Conservation (phyloP, 2,113 vertebrate genomes). For the Oryzias celebensis region DNA sequence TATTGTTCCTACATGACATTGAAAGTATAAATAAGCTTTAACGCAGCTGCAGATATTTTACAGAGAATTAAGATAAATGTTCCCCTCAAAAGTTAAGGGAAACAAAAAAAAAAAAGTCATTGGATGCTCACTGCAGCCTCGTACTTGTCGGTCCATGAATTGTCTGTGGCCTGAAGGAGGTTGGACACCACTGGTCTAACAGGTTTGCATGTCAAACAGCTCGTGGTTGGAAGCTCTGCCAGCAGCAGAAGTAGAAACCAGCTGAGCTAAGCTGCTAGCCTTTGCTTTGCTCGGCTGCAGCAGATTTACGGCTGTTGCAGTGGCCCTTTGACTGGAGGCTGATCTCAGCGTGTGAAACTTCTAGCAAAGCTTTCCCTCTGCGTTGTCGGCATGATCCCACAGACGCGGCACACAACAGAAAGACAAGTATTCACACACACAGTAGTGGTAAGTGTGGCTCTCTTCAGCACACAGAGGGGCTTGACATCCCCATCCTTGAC, state of each 20-base stretch:
- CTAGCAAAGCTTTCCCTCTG: conserved; percentile 55
- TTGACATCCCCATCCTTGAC: conserved; percentile 13
- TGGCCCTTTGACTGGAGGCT: conserved; percentile 69
- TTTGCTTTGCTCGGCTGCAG: conserved; percentile 23
- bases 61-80: too few relatives aligned
- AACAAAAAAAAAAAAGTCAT: too few relatives aligned
- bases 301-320: conserved; percentile 46
- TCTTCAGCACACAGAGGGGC: not conserved
- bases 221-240: not conserved
- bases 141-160: too few relatives aligned
- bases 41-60: too few relatives aligned
- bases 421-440: conserved; percentile 6
- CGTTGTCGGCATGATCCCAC: conserved; percentile 47
- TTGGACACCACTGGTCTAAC: not conserved
- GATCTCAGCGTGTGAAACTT: conserved; percentile 64
- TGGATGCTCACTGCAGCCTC: too few relatives aligned
- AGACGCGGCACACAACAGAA: conserved; percentile 15
- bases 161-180: too few relatives aligned
- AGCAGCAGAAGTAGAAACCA: not conserved
- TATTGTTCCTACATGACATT: too few relatives aligned
- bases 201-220: conserved; percentile 22
- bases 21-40: too few relatives aligned
- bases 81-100: too few relatives aligned
- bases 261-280: conserved; percentile 11
- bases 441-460: conserved; percentile 7